Base-by-base conservation (phyloP, 1,140 invertebrate genomes). In the Zaprionus nigranus region DNA sequence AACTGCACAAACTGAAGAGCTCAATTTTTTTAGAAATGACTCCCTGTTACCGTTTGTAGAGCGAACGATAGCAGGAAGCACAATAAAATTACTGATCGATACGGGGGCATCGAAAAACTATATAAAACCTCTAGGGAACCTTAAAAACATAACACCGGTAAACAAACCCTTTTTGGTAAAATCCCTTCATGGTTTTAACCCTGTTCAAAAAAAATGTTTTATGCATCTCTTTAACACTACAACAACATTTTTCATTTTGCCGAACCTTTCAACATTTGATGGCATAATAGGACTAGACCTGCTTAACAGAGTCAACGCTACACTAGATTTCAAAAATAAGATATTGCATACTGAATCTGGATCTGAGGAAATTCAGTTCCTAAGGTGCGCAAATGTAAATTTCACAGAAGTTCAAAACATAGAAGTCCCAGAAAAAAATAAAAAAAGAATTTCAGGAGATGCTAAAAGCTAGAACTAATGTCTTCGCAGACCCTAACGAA, bases 291-390 rank as follows among this genome's bases (percentile, higher is more conserved):
- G 61, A 7, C 46, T 34, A 2, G 61, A 63, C 9, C 17, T 63
- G 1, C 46, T 63, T 15, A 63, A 63, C 1, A 63, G n/a, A 51
- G 49, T 64, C 13, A 53, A 26, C 5, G 62, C 49, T 11, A 64
- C 20, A 13, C 11, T 53, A 34, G 20, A 64, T 34, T 54, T 64
- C 9, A 62, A 62, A 62, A 62, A 49, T 49, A 62, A 62, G 4
- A 30, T 46, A 9, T 43, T 43, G 17, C 22, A 60, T 43, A 60
- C 17, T 46, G 38, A 60, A 60, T 43, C 58, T 26, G 30, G 56
- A 40, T 28, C 7, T 56, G 53, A 30, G n/a, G 17, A 58, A 20
- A 34, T 17, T 58, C 11, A 36, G 40, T 43, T 17, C n/a, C 40
- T 43, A 43, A 43, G n/a, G 40, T 17, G 40, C 6, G 40, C n/a